phyloP scores from a whole-genome alignment of 2,888 invertebrate genomes.

The Noctua fimbriata region DNA sequence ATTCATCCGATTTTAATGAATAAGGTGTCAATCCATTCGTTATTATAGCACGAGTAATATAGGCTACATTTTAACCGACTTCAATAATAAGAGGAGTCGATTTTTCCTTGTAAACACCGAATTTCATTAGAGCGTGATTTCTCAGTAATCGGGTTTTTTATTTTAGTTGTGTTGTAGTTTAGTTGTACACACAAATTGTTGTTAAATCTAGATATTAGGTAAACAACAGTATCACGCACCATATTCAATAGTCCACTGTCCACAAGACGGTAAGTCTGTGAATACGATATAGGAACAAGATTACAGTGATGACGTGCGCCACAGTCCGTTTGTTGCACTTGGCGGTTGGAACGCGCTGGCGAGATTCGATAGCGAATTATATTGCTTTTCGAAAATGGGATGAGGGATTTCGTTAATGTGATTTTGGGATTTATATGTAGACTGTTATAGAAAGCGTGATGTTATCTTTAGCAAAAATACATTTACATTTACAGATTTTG shows the following conservation, averaged over 20 bases:
- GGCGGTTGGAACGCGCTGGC: conserved; percentile 32
- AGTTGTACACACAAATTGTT: no score
- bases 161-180: no score
- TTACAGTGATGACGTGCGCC: conserved; percentile 54
- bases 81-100: no score
- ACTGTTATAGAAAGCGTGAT: background rate
- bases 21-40: no score
- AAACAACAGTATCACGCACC: background rate
- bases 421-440: background rate
- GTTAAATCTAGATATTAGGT: no score
- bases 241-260: conserved; percentile 16
- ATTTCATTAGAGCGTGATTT: no score
- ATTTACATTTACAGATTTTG: no score
- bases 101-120: no score
- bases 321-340: conserved; percentile 67
- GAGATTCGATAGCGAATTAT: conserved; percentile 42
- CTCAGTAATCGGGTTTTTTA: no score
- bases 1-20: no score
- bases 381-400: conserved; percentile 7
- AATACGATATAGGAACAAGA: conserved; percentile 60
- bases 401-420: background rate
- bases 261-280: conserved; percentile 17
- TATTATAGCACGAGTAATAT: no score
- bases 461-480: background rate
- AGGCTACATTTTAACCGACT: no score